Conservation (phyloP, 2,797 vertebrate genomes). For the Sebastolobus altivelis region DNA sequence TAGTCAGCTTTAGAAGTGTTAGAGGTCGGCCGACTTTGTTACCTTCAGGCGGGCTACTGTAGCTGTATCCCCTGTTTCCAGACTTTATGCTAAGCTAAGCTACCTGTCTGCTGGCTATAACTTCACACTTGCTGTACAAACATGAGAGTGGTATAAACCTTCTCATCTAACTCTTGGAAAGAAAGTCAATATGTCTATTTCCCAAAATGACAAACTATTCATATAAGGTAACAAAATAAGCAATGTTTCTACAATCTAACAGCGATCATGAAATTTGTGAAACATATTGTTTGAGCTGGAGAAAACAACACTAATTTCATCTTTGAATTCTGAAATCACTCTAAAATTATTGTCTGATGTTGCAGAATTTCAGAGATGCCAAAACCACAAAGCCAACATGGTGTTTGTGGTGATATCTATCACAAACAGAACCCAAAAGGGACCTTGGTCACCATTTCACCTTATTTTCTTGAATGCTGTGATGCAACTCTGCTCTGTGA, state of each 20-base stretch:
- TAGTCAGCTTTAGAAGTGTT: too few species aligned
- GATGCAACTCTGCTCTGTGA: neutral
- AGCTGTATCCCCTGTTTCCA: neutral
- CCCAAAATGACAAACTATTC: neutral
- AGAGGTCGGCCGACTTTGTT: too few species aligned
- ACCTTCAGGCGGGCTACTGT: too few species aligned
- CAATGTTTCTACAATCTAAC: neutral
- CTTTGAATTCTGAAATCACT: neutral
- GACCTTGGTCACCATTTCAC: neutral
- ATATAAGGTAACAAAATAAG: neutral
- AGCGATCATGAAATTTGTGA: neutral
- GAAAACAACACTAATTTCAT: neutral
- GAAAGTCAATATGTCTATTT: neutral
- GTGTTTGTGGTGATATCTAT: neutral
- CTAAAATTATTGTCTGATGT: neutral
- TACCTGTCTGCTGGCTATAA: too few species aligned
- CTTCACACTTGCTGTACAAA: neutral
- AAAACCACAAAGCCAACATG: neutral
- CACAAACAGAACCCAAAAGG: conserved; percentile 13
- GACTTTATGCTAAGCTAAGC: too few species aligned
- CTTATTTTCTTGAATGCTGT: neutral
- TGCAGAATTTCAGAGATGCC: neutral
- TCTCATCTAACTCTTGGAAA: neutral
- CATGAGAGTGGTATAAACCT: neutral
- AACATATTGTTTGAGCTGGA: neutral